Evolutionary conservation across 2,797 vertebrate genomes (phyloP).

Genomic region (Scleropages formosus): DNA sequence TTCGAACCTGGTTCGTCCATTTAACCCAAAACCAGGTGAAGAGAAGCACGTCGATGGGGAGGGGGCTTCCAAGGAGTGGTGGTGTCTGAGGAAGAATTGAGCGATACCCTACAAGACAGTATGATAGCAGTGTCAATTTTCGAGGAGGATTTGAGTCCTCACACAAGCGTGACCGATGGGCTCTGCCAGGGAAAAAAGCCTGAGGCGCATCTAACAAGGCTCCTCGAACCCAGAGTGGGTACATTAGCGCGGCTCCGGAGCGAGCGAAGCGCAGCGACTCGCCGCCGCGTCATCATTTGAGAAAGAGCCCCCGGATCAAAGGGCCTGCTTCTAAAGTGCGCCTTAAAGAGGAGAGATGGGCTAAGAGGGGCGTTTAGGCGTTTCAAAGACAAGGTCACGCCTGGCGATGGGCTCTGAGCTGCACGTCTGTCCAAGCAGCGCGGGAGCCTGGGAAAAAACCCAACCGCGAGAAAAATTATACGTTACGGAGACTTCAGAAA

Average conservation of each 20-base stretch:
- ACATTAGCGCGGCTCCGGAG: background rate
- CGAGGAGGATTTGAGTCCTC: background rate
- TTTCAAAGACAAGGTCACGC: slow-evolving; percentile 13
- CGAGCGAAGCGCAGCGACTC: no score
- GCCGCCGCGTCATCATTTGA: background rate
- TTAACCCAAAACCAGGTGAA: background rate
- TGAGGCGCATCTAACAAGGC: background rate
- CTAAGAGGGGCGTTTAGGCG: slow-evolving; percentile 8
- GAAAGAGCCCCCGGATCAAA: slow-evolving; percentile 20
- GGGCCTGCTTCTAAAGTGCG: background rate
- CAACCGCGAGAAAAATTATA: background rate
- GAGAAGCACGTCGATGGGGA: background rate
- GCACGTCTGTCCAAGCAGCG: background rate
- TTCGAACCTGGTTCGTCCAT: no score
- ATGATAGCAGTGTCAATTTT: background rate
- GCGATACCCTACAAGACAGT: background rate
- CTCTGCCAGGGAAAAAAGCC: background rate
- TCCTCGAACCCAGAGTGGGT: background rate
- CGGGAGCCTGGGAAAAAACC: background rate
- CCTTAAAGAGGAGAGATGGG: background rate
- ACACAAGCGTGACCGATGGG: background rate
- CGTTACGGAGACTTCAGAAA: no score
- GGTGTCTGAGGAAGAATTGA: background rate
- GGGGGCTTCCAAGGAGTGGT: no score
- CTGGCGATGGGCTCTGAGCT: background rate